Evolutionary conservation across 2,888 invertebrate species (phyloP).

Genomic region (Cryptosula pallasiana): DNA sequence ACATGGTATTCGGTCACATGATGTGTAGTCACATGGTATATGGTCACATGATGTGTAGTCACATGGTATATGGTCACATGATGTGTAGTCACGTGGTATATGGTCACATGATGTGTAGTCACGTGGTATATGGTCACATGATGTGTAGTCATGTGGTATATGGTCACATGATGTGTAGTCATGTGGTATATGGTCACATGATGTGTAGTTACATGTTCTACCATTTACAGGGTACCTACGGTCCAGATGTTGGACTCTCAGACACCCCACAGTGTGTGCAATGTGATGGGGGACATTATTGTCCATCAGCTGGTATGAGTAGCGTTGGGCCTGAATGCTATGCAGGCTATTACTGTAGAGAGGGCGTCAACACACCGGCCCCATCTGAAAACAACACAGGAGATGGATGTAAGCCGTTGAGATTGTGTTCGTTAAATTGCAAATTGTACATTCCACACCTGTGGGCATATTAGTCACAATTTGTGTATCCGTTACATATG

Average conservation of each 20-base stretch:
- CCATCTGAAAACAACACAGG: constrained; percentile 45
- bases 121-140: too few species aligned
- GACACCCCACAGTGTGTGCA: constrained; percentile 35
- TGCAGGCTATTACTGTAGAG: constrained; percentile 39
- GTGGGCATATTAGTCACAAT: neutral
- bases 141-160: too few species aligned
- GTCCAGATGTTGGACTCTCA: constrained; percentile 34
- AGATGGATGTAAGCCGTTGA: constrained; percentile 41
- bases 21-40: too few species aligned
- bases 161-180: too few species aligned
- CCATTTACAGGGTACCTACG: constrained; percentile 41
- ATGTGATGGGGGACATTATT: constrained; percentile 41
- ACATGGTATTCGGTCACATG: too few species aligned
- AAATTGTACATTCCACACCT: neutral
- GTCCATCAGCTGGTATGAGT: constrained; percentile 34
- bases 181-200: too few species aligned
- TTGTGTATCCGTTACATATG: too few species aligned
- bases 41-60: too few species aligned
- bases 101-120: too few species aligned
- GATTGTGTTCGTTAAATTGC: neutral
- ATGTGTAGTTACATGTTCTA: too few species aligned
- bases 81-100: too few species aligned
- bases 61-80: too few species aligned
- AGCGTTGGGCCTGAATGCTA: constrained; percentile 35
- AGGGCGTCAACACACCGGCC: constrained; percentile 38